Evolutionary conservation across 2,888 invertebrate species (phyloP), one percentile per base, ranked within the genome.

Genomic region (Thereva unica): DNA sequence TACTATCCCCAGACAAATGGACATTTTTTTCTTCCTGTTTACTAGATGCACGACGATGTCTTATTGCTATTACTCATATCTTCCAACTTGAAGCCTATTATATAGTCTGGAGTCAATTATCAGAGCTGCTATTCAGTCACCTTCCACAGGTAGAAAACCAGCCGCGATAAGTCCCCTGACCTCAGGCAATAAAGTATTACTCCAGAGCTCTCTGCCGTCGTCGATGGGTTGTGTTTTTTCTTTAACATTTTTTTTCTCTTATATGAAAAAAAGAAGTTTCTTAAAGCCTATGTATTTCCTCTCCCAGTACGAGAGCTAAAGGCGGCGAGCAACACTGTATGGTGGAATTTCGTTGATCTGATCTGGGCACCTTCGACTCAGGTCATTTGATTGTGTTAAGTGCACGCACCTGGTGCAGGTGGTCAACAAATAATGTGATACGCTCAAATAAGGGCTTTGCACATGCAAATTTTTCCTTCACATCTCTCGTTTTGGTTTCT

Each of bases 341-440:
- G 42, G 56, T 56, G 9, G 49, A 10, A 52, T 9, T 7, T 56
- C 12, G 40, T 56, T 44, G 56, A 56, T 56, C 56, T 45, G 42
- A 56, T 56, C 56, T 56, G 23, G 23, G 44, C 44, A 56, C 56
- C 44, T 56, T 56, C 44, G 23, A 45, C 10, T 56, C 10, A 37
- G 44, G 42, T 56, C 56, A 56, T 44, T 56, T 42, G 56, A 56
- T 35, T 56, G 56, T 56, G 42, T 61, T 53, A 47, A 54, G 42
- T 59, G 59, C 54, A 68, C 59, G 68, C 68, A 68, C 68, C 68
- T 68, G 68, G 68, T 64, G 68, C 68, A 68, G 68, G 68, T 68
- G 68, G 68, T 65, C 68, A 54, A 57, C 56, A 65, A 55, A 38
- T 61, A 68, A 68, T 65, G 59, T 59, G 65, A 65, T 41, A 59